A percentile compares a stretch with the other conserved stretches of the same genome.
Evolutionary conservation across 2,797 vertebrate genomes (phyloP).

Genomic region (Threskiornis aethiopicus): DNA sequence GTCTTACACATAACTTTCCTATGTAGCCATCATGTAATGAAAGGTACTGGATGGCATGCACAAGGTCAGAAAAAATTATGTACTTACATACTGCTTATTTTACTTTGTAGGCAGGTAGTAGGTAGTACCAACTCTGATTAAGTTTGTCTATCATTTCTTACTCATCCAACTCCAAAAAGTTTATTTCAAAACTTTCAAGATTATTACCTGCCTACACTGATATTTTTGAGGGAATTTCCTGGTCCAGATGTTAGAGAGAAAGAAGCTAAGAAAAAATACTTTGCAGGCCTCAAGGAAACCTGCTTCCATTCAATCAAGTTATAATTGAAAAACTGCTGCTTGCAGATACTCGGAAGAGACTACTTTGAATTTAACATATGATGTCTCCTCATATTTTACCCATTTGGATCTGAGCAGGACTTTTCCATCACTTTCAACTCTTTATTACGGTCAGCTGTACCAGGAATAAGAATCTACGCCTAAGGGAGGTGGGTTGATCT

Average conservation of each 20-base stretch:
- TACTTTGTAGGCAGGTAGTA: not conserved
- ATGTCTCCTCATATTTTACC: not conserved
- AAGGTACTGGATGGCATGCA: not conserved
- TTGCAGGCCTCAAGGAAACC: not conserved
- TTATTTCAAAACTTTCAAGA: not conserved
- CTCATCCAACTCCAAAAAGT: not conserved
- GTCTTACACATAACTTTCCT: not conserved
- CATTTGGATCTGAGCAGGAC: not conserved
- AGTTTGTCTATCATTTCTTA: not conserved
- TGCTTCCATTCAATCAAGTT: not conserved
- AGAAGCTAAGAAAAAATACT: not conserved
- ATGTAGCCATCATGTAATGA: not conserved
- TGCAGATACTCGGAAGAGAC: not conserved
- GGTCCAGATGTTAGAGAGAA: not conserved
- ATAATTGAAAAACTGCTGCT: not conserved
- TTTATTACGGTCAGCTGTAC: not conserved
- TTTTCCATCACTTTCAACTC: not conserved
- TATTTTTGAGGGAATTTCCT: not conserved
- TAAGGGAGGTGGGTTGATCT: not conserved
- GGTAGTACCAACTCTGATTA: not conserved
- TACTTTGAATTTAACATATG: not conserved
- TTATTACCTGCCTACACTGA: not conserved
- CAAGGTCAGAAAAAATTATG: not conserved
- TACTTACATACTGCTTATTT: not conserved
- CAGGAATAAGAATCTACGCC: not conserved